A percentile compares a stretch with the other conserved stretches of the same genome.
Evolutionary conservation across 2,888 invertebrate species (phyloP).

Genomic region (Papilio demoleus): DNA sequence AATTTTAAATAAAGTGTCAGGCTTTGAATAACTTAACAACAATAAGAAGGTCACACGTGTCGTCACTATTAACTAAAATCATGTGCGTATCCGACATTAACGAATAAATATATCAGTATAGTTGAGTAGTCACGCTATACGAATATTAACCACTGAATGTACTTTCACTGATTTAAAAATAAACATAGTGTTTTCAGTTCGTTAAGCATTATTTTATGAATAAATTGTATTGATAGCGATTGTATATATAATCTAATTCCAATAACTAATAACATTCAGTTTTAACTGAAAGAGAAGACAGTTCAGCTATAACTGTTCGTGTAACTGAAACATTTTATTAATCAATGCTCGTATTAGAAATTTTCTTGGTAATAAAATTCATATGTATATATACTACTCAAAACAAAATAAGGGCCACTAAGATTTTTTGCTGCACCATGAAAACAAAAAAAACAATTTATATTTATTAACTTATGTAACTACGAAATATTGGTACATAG

Average conservation of each 20-base stretch:
- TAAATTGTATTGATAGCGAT: not conserved
- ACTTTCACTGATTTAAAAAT: constrained; percentile 22
- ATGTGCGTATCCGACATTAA: constrained; percentile 35
- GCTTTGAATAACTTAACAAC: constrained; percentile 28
- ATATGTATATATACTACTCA: too few species aligned
- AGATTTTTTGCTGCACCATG: too few species aligned
- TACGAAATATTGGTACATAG: too few species aligned
- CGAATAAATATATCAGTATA: constrained; percentile 28
- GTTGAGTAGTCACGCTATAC: constrained; percentile 37
- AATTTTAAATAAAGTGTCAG: constrained; percentile 21
- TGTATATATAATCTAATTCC: not conserved
- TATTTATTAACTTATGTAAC: too few species aligned
- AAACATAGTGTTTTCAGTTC: constrained; percentile 22
- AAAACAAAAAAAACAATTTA: too few species aligned
- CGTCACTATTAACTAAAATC: constrained; percentile 31
- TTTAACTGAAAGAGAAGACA: too few species aligned
- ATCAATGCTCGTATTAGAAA: not conserved
- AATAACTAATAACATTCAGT: not conserved
- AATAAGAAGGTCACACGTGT: constrained; percentile 34
- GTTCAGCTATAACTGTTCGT: too few species aligned
- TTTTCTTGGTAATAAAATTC: not conserved
- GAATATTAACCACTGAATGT: constrained; percentile 35
- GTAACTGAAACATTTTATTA: too few species aligned
- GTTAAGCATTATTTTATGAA: not conserved
- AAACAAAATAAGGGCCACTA: too few species aligned